Conservation (phyloP, 2,113 vertebrate species). For the Podarcis muralis region DNA sequence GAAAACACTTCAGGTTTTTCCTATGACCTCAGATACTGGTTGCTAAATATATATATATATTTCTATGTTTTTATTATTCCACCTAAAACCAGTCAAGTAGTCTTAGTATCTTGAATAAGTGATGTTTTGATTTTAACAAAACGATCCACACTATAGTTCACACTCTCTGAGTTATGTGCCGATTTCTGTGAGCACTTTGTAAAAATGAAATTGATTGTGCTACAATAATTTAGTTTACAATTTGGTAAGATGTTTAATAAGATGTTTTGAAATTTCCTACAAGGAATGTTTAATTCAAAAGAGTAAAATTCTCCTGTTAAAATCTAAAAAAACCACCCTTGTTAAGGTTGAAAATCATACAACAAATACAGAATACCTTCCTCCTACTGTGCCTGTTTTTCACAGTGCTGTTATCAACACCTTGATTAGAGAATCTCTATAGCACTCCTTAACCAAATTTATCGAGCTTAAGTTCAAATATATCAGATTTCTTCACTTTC, state of each 20-base stretch:
- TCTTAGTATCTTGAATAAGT: conserved; percentile 31
- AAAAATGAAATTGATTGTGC: not conserved
- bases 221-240: conserved; percentile 11
- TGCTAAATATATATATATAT: not conserved
- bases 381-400: not conserved
- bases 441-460: not conserved
- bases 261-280: conserved; percentile 35
- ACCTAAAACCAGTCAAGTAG: conserved; percentile 29
- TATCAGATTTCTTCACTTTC: not conserved
- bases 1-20: not conserved
- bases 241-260: conserved; percentile 17
- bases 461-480: not conserved
- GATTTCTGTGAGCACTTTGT: not conserved
- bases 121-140: conserved; percentile 26
- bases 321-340: not conserved
- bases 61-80: not conserved
- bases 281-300: conserved; percentile 9
- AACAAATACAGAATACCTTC: not conserved
- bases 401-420: not conserved
- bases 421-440: not conserved
- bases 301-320: not conserved
- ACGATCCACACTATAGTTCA: conserved; percentile 20
- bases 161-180: not conserved
- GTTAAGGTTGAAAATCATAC: not conserved
- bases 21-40: not conserved